Base-by-base conservation (phyloP, 2,113 vertebrate genomes). In the Piliocolobus tephrosceles region DNA sequence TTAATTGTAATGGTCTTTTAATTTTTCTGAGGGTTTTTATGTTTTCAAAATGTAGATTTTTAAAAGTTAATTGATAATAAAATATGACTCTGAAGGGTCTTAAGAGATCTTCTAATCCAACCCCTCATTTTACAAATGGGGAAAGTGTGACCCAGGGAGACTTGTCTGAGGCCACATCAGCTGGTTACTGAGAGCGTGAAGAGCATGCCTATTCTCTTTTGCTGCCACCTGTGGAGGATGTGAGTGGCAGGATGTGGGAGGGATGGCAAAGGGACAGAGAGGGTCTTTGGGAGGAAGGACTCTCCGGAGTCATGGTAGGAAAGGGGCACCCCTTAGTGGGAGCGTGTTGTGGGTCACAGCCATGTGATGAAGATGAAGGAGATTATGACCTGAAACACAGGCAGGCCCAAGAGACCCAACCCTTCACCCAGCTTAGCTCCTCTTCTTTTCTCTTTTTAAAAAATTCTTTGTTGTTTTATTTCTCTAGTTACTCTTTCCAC, bases 171-270 rank as follows among this genome's bases (percentile, higher is more conserved):
- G 20, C 13, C 20, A 78, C 38, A 30, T 83, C 3, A 57, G 23
- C 8, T 72, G 43, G 43, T 45, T 72, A 45, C 45, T 2, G 8
- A 58, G 8, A 68, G 40, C 12, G 10, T 40, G 47, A 32, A 64
- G 20, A 35, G 61, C 79, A 22, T 3, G 45, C 50, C 45, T 50
- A 0, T 75, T 61, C 61, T 83, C 4, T 3, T 84, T 35, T 0
- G 0, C 22, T 57, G 32, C 10, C 75, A 40, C 35, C 78, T 0
- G 5, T 8, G 17, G 32, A 3, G 40, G 47, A 22, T 0, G 0
- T 47, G 22, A 55, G 27, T n/a, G 57, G 25, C 45, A 75, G 55
- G 75, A 40, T 78, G 50, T 25, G n/a, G 72, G 1, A 38, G 23
- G 10, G 43, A 68, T 68, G 18, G 18, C 68, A 72, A 43, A 12